Evolutionary conservation across 2,888 invertebrate genomes (phyloP), one percentile per base, ranked within the genome.

Genomic region (Xanthia icteritia): DNA sequence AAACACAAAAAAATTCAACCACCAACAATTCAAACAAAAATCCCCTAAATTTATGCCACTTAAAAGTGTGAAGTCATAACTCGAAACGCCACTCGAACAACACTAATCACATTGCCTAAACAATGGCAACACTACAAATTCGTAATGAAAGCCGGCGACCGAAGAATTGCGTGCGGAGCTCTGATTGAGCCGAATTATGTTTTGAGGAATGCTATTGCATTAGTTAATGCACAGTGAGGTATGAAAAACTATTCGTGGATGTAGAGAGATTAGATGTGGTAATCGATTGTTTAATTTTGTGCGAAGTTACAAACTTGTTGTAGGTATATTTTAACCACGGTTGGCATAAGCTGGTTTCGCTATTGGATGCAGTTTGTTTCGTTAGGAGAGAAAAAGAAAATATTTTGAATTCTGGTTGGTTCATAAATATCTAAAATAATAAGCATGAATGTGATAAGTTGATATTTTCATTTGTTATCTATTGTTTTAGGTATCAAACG

Each of bases 201-300:
- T 94, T 92, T 92, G 93, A 94, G 94, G 91, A 93, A 94, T 91
- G 94, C 93, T 93, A 94, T 95, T 93, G 95, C 94, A 95, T 96
- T 95, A 95, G 94, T 92, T 94, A 93, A 94, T 94, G 93, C 92
- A 92, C 90, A 84, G 91, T 86, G 88, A 86, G 91, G 89, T 86
- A 91, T 90, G 92, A 93, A 86, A 82, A 79, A 69, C 79, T 17
- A 13, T 4, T 89, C 89, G 85, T 76, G 77, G 88, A 77, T 70
- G 9, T 85, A 83, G 69, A 76, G n/a, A 71, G 39, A 27, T 36
- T 61, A 27, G 63, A 56, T 66, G 9, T 31, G 70, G 11, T 17
- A 2, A 48, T 39, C 6, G 23, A 13, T 64, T 6, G 6, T 36
- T 36, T 48, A 11, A 13, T 61, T 51, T 69, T 27, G 56, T 56